phyloP scores from a whole-genome alignment of 1,140 invertebrate species.

The Hirudo medicinalis region DNA sequence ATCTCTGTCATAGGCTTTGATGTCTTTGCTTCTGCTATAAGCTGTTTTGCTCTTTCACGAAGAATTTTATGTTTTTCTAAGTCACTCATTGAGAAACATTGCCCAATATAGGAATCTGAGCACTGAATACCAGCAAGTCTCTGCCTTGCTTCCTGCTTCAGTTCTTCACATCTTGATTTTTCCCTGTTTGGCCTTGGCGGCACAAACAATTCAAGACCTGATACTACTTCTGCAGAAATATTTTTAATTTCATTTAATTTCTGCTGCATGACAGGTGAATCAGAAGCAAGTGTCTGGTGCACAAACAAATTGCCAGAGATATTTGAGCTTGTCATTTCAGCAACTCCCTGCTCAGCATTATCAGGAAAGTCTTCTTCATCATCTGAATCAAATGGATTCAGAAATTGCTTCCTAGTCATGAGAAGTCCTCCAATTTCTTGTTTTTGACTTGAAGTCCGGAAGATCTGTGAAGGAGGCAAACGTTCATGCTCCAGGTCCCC shows the following conservation, averaged over 20 bases:
- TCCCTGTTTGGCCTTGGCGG: neutral
- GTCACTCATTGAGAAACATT: slow-evolving; percentile 46
- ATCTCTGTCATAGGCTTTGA: slow-evolving; percentile 25
- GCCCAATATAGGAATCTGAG: neutral
- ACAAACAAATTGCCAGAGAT: too few relatives aligned
- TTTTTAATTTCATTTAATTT: neutral
- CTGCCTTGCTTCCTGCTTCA: slow-evolving; percentile 75
- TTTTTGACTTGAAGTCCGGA: too few relatives aligned
- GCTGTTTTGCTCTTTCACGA: slow-evolving; percentile 66
- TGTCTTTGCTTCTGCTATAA: slow-evolving; percentile 73
- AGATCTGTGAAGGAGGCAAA: too few relatives aligned
- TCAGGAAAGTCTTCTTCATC: slow-evolving; percentile 61
- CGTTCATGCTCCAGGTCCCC: too few relatives aligned
- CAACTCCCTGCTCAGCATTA: slow-evolving; percentile 19
- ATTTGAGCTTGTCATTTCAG: slow-evolving; percentile 4
- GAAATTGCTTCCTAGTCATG: slow-evolving; percentile 71
- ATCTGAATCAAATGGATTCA: slow-evolving; percentile 78
- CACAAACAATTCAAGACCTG: neutral
- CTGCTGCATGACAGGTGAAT: neutral
- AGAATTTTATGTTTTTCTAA: slow-evolving; percentile 64
- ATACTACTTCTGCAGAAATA: neutral
- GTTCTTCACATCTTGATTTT: slow-evolving; percentile 39
- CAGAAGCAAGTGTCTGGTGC: too few relatives aligned
- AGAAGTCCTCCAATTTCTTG: too few relatives aligned
- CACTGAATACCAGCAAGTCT: slow-evolving; percentile 71